A percentile compares a stretch with the other conserved stretches of the same genome.
phyloP scores from a whole-genome alignment of 1,140 invertebrate genomes.

The Panagrolaimus sp. region DNA sequence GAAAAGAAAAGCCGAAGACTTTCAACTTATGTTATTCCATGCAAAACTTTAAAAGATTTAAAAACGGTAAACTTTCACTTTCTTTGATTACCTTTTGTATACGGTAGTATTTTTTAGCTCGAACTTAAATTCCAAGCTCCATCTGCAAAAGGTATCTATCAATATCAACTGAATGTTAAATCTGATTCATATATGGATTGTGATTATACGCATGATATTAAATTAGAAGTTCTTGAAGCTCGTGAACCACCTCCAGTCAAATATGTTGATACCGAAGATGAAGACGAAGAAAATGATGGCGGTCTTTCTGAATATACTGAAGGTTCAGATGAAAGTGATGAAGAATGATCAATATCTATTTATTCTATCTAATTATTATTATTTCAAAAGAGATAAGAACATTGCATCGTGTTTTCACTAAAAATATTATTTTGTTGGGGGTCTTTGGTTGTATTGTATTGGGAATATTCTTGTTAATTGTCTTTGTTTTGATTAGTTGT shows the following conservation, averaged over 20 bases:
- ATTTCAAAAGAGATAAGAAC: no score
- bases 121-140: conserved; percentile 93
- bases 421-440: no score
- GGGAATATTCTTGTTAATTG: no score
- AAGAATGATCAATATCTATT: no score
- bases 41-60: conserved; percentile 64
- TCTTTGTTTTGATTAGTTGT: no score
- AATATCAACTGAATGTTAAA: conserved; percentile 83
- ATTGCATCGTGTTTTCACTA: no score
- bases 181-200: conserved; percentile 80
- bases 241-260: conserved; percentile 20
- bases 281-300: conserved; percentile 30
- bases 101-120: conserved; percentile 64
- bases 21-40: conserved; percentile 80
- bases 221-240: conserved; percentile 33
- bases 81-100: neutral
- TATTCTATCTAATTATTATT: no score
- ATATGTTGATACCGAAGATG: conserved; percentile 45
- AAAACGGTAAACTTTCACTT: conserved; percentile 58
- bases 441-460: no score
- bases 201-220: conserved; percentile 58
- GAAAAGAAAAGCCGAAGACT: conserved; percentile 83
- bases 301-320: conserved; percentile 40
- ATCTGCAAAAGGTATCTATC: conserved; percentile 80
- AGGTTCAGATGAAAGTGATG: conserved; percentile 28